Percentiles rank a stretch among this genome's conserved stretches.
phyloP scores from a whole-genome alignment of 2,113 vertebrate species.

The Mungos mungo region DNA sequence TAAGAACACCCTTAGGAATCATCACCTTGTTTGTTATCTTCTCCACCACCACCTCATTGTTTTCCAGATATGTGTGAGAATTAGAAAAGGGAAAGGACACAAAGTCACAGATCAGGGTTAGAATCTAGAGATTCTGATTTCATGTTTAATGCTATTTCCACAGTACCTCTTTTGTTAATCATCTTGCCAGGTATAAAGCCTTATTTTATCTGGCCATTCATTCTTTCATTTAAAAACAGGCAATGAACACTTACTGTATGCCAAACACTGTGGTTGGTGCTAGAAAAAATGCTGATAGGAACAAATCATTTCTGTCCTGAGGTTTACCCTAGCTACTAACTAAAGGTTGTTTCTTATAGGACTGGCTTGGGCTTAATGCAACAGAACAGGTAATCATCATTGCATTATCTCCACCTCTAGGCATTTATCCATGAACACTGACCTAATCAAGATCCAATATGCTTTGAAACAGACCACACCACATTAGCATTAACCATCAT shows the following conservation, averaged over 20 bases:
- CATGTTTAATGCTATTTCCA: not conserved
- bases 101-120: not conserved
- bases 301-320: not conserved
- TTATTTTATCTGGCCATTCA: not conserved
- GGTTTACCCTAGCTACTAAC: not conserved
- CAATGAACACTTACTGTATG: not conserved
- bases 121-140: not conserved
- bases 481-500: not conserved
- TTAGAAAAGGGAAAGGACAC: not conserved
- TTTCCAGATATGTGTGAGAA: not conserved
- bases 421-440: not conserved
- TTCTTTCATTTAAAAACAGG: not conserved
- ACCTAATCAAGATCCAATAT: not conserved
- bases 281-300: not conserved
- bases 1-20: not conserved
- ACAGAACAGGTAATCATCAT: not conserved
- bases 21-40: not conserved
- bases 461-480: not conserved
- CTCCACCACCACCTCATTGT: not conserved
- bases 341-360: not conserved
- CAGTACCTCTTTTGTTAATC: not conserved
- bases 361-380: not conserved
- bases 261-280: not conserved
- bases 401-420: not conserved
- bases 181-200: not conserved